Conservation (phyloP, 1,140 invertebrate species). For the Diabrotica undecimpunctata region DNA sequence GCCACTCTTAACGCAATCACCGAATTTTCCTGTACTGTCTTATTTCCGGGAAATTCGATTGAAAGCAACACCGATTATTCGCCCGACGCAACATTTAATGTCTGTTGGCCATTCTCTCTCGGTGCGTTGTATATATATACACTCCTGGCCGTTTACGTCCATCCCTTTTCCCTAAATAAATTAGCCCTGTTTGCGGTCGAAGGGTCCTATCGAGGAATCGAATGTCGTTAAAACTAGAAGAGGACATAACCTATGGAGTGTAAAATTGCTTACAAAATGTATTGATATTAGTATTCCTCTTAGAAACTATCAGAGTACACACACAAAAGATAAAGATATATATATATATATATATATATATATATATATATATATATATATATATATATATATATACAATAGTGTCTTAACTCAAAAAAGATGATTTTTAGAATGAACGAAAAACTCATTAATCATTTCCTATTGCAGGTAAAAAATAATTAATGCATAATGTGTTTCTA, state of each 20-base stretch:
- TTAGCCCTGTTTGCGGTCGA: constrained; percentile 27
- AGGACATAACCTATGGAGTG: constrained; percentile 17
- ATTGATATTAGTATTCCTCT: no score
- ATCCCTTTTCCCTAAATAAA: constrained; percentile 27
- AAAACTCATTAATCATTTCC: no score
- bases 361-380: no score
- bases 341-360: no score
- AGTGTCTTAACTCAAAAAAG: no score
- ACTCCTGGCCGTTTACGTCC: constrained; percentile 11
- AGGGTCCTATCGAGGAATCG: constrained; percentile 22
- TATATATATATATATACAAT: no score
- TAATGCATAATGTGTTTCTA: no score
- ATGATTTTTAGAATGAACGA: no score
- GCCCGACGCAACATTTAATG: constrained; percentile 19
- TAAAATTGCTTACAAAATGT: constrained; percentile 12
- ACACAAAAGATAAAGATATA: no score
- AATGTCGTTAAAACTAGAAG: not conserved
- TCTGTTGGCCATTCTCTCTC: constrained; percentile 21
- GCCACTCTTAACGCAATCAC: not conserved
- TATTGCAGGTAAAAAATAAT: no score
- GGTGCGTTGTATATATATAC: not conserved
- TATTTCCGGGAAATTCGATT: constrained; percentile 18
- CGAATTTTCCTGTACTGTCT: constrained; percentile 8
- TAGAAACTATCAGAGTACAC: no score
- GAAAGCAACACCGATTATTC: constrained; percentile 22